Evolutionary conservation across 2,888 invertebrate genomes (phyloP).

Genomic region (Campopleginae sp.): DNA sequence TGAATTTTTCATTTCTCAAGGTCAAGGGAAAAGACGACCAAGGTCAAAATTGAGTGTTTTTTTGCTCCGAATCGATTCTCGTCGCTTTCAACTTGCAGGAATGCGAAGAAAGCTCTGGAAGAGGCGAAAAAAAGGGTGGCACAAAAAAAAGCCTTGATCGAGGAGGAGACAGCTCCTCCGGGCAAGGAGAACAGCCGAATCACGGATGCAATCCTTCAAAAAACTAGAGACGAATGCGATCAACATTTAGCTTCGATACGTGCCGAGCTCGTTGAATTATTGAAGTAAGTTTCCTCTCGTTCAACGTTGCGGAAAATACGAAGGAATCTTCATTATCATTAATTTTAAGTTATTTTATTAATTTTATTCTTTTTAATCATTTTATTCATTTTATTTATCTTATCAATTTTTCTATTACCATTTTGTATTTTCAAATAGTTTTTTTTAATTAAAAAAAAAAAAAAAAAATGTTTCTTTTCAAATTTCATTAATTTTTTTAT

Average conservation of each 20-base stretch:
- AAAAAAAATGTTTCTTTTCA: no score
- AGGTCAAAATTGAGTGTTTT: not conserved
- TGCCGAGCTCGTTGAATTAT: conserved; percentile 62
- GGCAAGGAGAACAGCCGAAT: conserved; percentile 1
- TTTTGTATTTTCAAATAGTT: no score
- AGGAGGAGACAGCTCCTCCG: conserved; percentile 30
- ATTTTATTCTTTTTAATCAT: no score
- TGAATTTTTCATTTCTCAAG: not conserved
- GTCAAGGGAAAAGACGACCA: no score
- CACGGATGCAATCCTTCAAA: conserved; percentile 26
- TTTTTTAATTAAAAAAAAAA: no score
- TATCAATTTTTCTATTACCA: no score
- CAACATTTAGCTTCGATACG: conserved; percentile 65
- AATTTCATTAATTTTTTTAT: no score
- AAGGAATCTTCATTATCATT: not conserved
- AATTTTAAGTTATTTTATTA: no score
- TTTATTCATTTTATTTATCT: no score
- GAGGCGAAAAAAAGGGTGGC: conserved; percentile 42
- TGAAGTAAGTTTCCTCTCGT: conserved; percentile 60
- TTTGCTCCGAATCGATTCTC: not conserved
- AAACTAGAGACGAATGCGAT: conserved; percentile 63
- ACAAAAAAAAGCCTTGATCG: conserved; percentile 59
- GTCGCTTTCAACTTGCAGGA: conserved; percentile 18
- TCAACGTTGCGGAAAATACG: not conserved
- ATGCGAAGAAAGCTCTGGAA: conserved; percentile 65